Evolutionary conservation across 1,140 invertebrate species (phyloP).

Genomic region (Pseudomyrmex sp.): DNA sequence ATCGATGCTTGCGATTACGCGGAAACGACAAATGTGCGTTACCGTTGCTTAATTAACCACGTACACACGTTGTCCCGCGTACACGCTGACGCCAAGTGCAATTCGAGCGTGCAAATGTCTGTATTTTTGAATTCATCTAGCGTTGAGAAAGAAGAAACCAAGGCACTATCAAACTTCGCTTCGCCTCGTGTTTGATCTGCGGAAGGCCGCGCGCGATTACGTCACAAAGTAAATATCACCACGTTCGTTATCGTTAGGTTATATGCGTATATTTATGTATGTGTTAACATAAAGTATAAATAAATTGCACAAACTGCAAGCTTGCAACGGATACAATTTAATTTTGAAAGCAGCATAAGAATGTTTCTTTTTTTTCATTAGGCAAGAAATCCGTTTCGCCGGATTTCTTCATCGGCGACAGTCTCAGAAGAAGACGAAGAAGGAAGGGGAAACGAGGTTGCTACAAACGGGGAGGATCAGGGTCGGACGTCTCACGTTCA

Average conservation of each 20-base stretch:
- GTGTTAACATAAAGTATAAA: neutral
- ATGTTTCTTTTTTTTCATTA: neutral
- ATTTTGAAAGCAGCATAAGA: neutral
- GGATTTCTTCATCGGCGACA: constrained; percentile 45
- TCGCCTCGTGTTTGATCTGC: neutral
- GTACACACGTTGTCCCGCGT: no score
- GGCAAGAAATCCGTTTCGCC: constrained; percentile 16
- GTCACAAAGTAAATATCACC: constrained; percentile 17
- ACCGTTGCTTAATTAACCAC: constrained; percentile 3
- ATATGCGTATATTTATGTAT: neutral
- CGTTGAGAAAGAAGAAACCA: neutral
- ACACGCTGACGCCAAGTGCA: neutral
- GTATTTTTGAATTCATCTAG: no score
- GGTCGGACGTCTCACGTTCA: constrained; percentile 48
- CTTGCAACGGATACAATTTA: neutral
- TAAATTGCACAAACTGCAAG: neutral
- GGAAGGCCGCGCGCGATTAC: constrained; percentile 6
- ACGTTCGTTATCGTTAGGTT: neutral
- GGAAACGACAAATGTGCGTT: constrained; percentile 1
- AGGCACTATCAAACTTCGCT: neutral
- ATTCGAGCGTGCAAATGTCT: neutral
- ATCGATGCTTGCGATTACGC: constrained; percentile 10
- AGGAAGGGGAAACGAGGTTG: constrained; percentile 38
- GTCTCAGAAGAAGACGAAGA: neutral
- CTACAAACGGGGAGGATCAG: constrained; percentile 18